Evolutionary conservation across 2,113 vertebrate species (phyloP), one percentile per base, ranked within the genome.

Genomic region (Pteropus alecto): DNA sequence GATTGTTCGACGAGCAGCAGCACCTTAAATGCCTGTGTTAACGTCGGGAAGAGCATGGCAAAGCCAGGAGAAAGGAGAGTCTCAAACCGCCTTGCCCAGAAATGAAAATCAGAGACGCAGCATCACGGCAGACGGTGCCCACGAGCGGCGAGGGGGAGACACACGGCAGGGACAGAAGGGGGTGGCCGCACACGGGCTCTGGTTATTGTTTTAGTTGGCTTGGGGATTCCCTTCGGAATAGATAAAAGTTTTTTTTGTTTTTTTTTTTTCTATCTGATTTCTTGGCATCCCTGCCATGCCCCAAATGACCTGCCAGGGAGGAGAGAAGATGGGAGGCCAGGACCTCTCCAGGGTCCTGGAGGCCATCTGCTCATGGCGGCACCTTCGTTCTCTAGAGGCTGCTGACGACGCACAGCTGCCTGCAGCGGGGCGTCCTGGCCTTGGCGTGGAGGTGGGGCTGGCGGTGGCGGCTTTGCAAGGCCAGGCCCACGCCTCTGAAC

Each of bases 1-100:
- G 95, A 97, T 96, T 96, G 95, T 95, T 92, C 96, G 97, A 94
- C 60, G 88, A 95, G 60, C 95, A 96, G 97, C 96, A 93, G 97
- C 96, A 87, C 92, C 33, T 85, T 96, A 95, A 90, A 94, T 61
- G 86, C 90, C 81, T 1, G 91, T 71, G 91, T 97, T 94, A 94
- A 94, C 89, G 76, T 95, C 65, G 96, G 74, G 79, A 95, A 95
- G 93, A 67, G 51, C 21, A 54, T 35, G 30, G 63, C 97, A 19
- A 41, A 73, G 74, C 48, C 92, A 22, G 33, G 51, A 76, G 51
- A 84, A 61, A 84, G 67, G 38, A 12, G 35, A 7, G 70, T 95
- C 79, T 92, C 84, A 79, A 93, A 96, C 38, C 0, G 95, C 94
- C 97, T 96, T 74, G 78, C 73, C 41, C 41, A 92, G 56, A 94